Evolutionary conservation across 1,140 invertebrate genomes (phyloP).

Genomic region (Pentalonia nigronervosa): DNA sequence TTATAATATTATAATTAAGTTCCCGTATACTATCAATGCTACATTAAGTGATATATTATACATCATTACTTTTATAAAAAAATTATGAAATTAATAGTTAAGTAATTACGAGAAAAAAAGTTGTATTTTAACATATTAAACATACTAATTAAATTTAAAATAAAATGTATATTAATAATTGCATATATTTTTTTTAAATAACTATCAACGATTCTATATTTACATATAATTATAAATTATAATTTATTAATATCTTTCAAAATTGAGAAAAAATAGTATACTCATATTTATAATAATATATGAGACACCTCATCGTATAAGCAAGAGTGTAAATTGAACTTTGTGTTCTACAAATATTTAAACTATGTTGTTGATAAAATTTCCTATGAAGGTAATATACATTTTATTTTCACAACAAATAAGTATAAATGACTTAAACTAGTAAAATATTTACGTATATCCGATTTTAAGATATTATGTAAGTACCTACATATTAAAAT

Average conservation of each 20-base stretch:
- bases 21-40: not conserved
- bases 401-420: too few species aligned
- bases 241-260: too few species aligned
- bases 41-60: not conserved
- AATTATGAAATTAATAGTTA: not conserved
- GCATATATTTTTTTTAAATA: too few species aligned
- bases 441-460: too few species aligned
- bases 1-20: too few species aligned
- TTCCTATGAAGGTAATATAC: too few species aligned
- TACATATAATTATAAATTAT: not conserved
- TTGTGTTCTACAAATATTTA: not conserved
- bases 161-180: not conserved
- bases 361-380: not conserved
- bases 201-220: not conserved
- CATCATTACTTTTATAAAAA: not conserved
- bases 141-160: not conserved
- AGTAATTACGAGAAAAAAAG: not conserved
- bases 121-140: not conserved
- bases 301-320: too few species aligned
- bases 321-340: not conserved
- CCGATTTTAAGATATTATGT: too few species aligned
- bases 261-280: too few species aligned
- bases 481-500: too few species aligned
- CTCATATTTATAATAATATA: not conserved
- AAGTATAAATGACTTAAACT: too few species aligned